Evolutionary conservation across 2,113 vertebrate species (phyloP).

Genomic region (Sinocyclocheilus anshuiensis): DNA sequence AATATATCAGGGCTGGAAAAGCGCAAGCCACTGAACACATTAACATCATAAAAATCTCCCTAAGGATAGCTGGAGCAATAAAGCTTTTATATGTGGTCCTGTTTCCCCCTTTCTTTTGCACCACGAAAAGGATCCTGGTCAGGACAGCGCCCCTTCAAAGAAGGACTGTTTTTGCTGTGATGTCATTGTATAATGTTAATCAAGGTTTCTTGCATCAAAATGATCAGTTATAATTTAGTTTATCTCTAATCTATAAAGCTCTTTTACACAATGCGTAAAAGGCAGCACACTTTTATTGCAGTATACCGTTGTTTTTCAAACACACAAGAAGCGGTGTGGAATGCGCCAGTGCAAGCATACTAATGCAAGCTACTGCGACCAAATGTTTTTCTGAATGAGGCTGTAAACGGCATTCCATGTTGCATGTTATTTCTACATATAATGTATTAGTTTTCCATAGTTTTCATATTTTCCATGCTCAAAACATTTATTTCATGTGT

Average conservation of each 20-base stretch:
- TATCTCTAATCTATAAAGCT: not conserved
- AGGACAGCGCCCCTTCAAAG: not conserved
- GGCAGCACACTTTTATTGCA: not conserved
- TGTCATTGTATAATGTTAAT: not conserved
- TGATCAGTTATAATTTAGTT: not conserved
- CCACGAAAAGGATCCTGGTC: not conserved
- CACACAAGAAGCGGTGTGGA: not conserved
- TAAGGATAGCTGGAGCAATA: conserved; percentile 31
- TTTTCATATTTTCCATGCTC: not conserved
- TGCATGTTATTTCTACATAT: not conserved
- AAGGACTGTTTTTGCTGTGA: not conserved
- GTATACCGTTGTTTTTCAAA: not conserved
- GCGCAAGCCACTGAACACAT: conserved; percentile 30
- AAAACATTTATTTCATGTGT: not conserved
- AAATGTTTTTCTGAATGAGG: not conserved
- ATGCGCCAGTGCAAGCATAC: not conserved
- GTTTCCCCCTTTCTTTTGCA: not conserved
- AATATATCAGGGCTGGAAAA: conserved; percentile 38
- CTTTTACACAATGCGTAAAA: not conserved
- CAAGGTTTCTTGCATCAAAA: not conserved
- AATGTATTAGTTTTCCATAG: not conserved
- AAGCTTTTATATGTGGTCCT: conserved; percentile 18
- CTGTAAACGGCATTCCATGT: not conserved
- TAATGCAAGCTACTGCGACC: not conserved
- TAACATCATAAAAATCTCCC: conserved; percentile 42